These are phyloP conservation scores for Buceros bicornis DNA, from an alignment of 2,797 vertebrate species.

Conservation along the genomic window DNA sequence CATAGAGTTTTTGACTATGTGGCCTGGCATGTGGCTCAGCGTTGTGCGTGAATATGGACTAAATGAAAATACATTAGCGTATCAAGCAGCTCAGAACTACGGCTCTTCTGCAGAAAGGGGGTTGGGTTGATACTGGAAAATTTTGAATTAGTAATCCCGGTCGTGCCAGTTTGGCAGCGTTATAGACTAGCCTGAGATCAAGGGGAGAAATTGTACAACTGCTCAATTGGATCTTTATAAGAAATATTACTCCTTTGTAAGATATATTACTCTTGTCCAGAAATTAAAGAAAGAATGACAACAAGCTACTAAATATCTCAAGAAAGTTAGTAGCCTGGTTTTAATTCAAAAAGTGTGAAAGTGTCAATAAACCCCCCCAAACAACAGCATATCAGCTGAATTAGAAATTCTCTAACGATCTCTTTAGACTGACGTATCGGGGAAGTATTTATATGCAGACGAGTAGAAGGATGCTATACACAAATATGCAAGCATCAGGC, in stretches of 20 bases:
- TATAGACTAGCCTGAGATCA: background rate
- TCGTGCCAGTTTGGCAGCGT: background rate
- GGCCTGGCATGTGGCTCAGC: background rate
- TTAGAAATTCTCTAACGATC: background rate
- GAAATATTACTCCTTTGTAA: background rate
- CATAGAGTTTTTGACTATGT: conserved; percentile 30
- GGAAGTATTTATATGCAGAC: conserved; percentile 14
- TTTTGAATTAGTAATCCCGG: conserved; percentile 24
- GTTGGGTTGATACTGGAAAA: background rate
- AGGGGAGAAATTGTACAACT: conserved; percentile 4
- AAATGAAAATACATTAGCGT: background rate
- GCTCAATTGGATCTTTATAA: conserved; percentile 3
- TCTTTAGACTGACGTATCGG: background rate
- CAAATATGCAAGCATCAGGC: background rate
- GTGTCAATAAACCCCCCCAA: background rate
- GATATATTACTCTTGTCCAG: background rate
- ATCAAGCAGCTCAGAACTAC: background rate
- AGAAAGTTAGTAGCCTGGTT: background rate
- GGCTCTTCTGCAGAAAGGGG: background rate
- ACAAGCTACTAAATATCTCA: conserved; percentile 25
- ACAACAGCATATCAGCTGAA: background rate
- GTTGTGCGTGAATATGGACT: conserved; percentile 11
- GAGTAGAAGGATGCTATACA: background rate
- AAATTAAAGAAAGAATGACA: background rate
- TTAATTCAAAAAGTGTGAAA: background rate